Conservation (phyloP, 2,113 vertebrate genomes). For the Protomyctophum bolini region DNA sequence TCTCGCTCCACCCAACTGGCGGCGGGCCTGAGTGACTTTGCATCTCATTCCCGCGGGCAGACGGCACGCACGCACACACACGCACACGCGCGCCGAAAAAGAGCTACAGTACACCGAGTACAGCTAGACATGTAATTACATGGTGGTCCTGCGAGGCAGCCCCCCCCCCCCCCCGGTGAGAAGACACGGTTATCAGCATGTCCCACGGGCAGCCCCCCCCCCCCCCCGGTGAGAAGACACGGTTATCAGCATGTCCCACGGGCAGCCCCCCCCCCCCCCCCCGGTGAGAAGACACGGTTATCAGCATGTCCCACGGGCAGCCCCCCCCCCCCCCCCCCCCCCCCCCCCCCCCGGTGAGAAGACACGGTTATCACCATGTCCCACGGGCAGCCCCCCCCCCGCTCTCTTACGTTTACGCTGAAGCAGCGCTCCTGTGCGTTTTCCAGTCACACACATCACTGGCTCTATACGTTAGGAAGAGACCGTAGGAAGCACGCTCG, state of each 20-base stretch:
- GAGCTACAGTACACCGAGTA: neutral
- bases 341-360: constrained; percentile 27
- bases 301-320: constrained; percentile 34
- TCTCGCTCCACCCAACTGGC: no score
- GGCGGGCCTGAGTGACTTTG: neutral
- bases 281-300: constrained; percentile 38
- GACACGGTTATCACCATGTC: constrained; percentile 47
- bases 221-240: constrained; percentile 30
- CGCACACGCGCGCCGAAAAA: neutral
- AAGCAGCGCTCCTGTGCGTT: constrained; percentile 9
- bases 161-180: constrained; percentile 25
- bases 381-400: constrained; percentile 17
- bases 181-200: constrained; percentile 46
- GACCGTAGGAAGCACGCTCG: constrained; percentile 3
- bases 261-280: constrained; percentile 20
- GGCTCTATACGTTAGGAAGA: constrained; percentile 7
- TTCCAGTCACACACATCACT: neutral
- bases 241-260: constrained; percentile 43
- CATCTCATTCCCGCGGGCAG: constrained; percentile 33
- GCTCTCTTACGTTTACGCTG: constrained; percentile 16
- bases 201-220: constrained; percentile 21
- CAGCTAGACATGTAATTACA: constrained; percentile 42
- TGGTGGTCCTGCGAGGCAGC: constrained; percentile 54
- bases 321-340: no score
- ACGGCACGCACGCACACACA: neutral